These are phyloP conservation scores for Heliconius hewitsoni DNA, from an alignment of 1,140 invertebrate species.

Conservation along the genomic window DNA sequence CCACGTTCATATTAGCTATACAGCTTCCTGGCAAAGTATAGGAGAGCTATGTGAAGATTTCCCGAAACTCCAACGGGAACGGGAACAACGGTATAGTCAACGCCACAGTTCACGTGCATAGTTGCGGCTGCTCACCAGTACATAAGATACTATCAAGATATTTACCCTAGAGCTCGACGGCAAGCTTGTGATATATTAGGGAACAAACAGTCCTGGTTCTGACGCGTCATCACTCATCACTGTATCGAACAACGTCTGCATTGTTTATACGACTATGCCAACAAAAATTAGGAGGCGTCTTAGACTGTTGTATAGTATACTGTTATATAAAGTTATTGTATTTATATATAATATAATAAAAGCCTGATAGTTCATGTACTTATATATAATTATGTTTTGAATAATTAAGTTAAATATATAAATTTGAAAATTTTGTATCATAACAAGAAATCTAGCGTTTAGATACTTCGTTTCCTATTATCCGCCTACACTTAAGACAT, in stretches of 20 bases:
- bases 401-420: too few species aligned
- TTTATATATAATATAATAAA: neutral
- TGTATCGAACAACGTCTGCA: constrained; percentile 24
- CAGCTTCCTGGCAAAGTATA: too few species aligned
- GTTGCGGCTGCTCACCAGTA: neutral
- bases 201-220: constrained; percentile 19
- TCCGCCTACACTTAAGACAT: too few species aligned
- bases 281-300: constrained; percentile 16
- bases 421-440: too few species aligned
- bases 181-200: constrained; percentile 18
- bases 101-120: too few species aligned
- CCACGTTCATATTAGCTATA: too few species aligned
- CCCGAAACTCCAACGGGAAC: too few species aligned
- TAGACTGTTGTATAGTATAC: neutral
- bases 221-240: constrained; percentile 33
- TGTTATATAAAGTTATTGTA: neutral
- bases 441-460: too few species aligned
- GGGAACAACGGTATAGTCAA: too few species aligned
- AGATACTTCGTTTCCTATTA: too few species aligned
- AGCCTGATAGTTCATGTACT: too few species aligned
- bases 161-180: constrained; percentile 16
- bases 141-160: neutral
- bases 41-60: neutral
- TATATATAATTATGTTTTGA: too few species aligned
- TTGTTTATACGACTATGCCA: constrained; percentile 23